Conservation (phyloP, 2,113 vertebrate genomes). For the Tragulus kanchil region DNA sequence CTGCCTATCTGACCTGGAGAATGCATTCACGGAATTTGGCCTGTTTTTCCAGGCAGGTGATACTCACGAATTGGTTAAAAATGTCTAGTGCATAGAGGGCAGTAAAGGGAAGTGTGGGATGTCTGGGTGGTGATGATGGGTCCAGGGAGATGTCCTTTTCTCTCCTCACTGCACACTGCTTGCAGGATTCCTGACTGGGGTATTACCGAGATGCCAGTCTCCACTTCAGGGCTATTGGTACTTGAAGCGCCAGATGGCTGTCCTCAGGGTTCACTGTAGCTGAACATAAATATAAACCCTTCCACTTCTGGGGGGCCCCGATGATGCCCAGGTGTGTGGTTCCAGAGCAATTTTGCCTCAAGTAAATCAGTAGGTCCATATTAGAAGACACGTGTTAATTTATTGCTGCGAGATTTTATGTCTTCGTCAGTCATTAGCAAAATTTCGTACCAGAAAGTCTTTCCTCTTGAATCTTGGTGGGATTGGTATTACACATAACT, state of each 20-base stretch:
- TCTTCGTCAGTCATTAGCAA: conserved; percentile 73
- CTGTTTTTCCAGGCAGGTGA: neutral
- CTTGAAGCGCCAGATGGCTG: conserved; percentile 55
- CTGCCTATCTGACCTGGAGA: neutral
- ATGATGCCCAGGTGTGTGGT: conserved; percentile 74
- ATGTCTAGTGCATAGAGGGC: neutral
- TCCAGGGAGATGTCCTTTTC: neutral
- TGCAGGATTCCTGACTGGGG: conserved; percentile 62
- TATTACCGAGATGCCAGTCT: conserved; percentile 46
- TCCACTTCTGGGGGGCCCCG: conserved; percentile 40
- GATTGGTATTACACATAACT: conserved; percentile 77
- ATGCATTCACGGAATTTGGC: neutral
- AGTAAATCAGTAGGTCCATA: conserved; percentile 77
- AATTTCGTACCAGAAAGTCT: conserved; percentile 72
- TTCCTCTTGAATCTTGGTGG: conserved; percentile 81
- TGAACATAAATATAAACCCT: conserved; percentile 78
- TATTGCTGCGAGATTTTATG: conserved; percentile 76
- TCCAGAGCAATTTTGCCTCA: conserved; percentile 52
- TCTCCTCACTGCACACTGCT: neutral
- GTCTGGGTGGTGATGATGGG: neutral
- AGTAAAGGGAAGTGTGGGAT: neutral
- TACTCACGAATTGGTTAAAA: conserved; percentile 19
- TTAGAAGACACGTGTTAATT: conserved; percentile 72
- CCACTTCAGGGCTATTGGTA: conserved; percentile 63
- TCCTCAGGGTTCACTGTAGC: conserved; percentile 66